These are phyloP conservation scores for Lasioglossum marginatum DNA, from an alignment of 2,888 invertebrate genomes.

Conservation along the genomic window DNA sequence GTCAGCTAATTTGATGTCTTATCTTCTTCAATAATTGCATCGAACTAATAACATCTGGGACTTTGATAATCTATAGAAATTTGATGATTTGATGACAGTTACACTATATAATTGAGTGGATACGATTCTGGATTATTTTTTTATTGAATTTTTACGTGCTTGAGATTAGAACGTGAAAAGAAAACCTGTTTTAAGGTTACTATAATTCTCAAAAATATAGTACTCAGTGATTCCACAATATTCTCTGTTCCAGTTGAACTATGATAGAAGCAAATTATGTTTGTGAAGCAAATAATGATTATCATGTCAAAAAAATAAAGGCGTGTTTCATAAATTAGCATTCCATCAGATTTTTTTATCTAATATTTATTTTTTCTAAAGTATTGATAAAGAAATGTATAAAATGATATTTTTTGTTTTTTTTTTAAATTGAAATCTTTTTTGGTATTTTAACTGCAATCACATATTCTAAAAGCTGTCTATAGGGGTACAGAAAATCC, in stretches of 20 bases:
- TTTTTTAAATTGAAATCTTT: constrained; percentile 28
- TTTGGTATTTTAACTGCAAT: constrained; percentile 44
- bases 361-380: constrained; percentile 17
- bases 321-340: constrained; percentile 40
- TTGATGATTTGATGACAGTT: neutral
- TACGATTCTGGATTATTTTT: constrained; percentile 18
- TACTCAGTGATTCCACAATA: constrained; percentile 45
- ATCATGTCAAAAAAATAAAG: constrained; percentile 37
- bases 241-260: constrained; percentile 31
- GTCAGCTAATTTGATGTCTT: neutral
- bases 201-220: constrained; percentile 36
- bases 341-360: constrained; percentile 37
- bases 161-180: neutral
- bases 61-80: neutral
- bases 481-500: constrained; percentile 29
- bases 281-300: neutral
- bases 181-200: constrained; percentile 50
- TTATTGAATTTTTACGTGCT: constrained; percentile 24
- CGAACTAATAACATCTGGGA: neutral
- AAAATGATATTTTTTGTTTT: constrained; percentile 13
- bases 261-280: constrained; percentile 20
- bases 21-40: neutral
- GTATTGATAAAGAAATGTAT: constrained; percentile 15
- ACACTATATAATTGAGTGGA: constrained; percentile 17
- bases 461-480: constrained; percentile 38